Base-by-base conservation (phyloP, 2,113 vertebrate species). In the Thunnus thynnus region DNA sequence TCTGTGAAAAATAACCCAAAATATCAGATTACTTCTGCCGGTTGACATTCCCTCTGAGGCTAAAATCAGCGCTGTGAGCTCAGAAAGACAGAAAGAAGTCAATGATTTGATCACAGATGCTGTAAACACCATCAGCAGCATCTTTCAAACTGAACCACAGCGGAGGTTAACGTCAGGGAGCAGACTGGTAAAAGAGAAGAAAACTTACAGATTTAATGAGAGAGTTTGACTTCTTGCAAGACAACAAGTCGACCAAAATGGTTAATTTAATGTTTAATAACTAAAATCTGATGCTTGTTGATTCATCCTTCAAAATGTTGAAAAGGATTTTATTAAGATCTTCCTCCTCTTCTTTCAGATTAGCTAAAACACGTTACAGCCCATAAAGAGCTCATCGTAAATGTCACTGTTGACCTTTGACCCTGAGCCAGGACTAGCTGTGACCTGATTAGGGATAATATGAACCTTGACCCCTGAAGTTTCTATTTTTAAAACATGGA, bases 401-500 rank as follows among this genome's bases (percentile, higher is more conserved):
- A 73, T 54, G 68, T 69, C 47, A n/a, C 0, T 1, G 12, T 10
- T 71, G 61, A 83, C 76, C 76, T 77, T 52, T 85, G 82, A 83
- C 57, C 16, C 41, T 13, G 10, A 71, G 58, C 54, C 79, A 71
- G 44, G 56, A 72, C 82, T 80, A 85, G 64, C 30, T 0, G 1
- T 70, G 57, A 55, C 54, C 71, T 58, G 25, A 11, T 46, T 51
- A 61, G 16, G 18, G 25, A 12, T 47, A 47, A 64, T 20, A 22
- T 17, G 47, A 20, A 46, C 12, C 16, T 76, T 9, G 3, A 48
- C 52, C 20, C 32, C 50, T n/a, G 18, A 54, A 27, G 27, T 55
- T 77, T 63, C 50, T 58, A 69, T 67, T 79, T 75, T 55, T 63
- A 56, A 27, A 51, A 46, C 4, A 12, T 3, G 30, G 10, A 73